Percentiles rank a stretch among this genome's conserved stretches.
Evolutionary conservation across 2,113 vertebrate species (phyloP).

Genomic region (Strix uralensis): DNA sequence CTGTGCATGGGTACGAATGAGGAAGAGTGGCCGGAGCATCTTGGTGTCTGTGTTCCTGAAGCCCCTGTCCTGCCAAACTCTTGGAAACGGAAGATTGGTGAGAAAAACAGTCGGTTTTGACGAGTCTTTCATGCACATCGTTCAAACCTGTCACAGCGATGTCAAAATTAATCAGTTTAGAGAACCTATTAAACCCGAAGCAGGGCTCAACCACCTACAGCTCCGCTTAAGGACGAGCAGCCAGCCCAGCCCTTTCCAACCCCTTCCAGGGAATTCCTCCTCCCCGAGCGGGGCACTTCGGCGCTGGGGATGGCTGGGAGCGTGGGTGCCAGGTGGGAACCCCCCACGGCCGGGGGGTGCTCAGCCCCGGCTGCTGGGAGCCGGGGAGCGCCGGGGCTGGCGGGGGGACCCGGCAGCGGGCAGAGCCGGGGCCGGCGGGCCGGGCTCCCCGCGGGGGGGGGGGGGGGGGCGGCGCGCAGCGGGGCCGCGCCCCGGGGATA

Average conservation of each 20-base stretch:
- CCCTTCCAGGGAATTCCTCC: background rate
- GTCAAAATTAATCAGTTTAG: background rate
- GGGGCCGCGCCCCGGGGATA: background rate
- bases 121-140: background rate
- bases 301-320: background rate
- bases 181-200: background rate
- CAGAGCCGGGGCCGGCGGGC: background rate
- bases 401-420: too few species aligned
- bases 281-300: background rate
- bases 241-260: background rate
- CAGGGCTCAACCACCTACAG: background rate
- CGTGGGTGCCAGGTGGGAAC: rapidly evolving
- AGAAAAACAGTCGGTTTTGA: background rate
- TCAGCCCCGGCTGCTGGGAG: background rate
- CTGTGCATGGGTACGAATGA: rapidly evolving
- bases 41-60: background rate
- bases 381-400: background rate
- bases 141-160: background rate
- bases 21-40: background rate
- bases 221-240: background rate
- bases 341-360: background rate
- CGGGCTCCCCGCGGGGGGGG: too few species aligned
- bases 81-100: background rate
- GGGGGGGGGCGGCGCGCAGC: background rate
- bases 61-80: background rate